A percentile compares a stretch with the other conserved stretches of the same genome.
These are phyloP conservation scores for Pseudorasbora parva DNA, from an alignment of 2,113 vertebrate genomes.

Conservation along the genomic window DNA sequence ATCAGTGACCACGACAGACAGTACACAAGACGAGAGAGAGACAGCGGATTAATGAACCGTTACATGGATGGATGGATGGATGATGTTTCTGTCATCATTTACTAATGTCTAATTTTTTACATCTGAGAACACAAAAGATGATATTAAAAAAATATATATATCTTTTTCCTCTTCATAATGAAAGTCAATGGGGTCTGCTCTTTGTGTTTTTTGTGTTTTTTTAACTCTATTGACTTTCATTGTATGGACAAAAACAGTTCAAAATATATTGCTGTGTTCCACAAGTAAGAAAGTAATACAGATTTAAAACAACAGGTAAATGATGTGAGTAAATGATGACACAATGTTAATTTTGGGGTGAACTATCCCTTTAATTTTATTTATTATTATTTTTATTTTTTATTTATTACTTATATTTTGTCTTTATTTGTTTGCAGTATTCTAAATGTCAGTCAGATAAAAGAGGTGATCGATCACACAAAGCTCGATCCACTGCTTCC, in stretches of 20 bases:
- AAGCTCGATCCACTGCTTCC: conserved; percentile 81
- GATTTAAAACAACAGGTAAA: not conserved
- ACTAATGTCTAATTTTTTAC: not conserved
- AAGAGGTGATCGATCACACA: conserved; percentile 66
- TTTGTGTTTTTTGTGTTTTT: too few species aligned
- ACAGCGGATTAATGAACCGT: too few species aligned
- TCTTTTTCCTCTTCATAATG: not conserved
- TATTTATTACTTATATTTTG: not conserved
- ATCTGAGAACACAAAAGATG: too few species aligned
- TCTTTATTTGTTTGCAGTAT: conserved; percentile 74
- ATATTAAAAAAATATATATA: too few species aligned
- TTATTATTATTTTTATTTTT: not conserved
- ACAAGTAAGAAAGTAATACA: not conserved
- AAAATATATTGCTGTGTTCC: not conserved
- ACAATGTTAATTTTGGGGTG: too few species aligned
- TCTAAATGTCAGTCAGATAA: conserved; percentile 73
- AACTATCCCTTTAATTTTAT: not conserved
- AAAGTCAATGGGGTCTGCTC: not conserved
- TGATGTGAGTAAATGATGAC: not conserved
- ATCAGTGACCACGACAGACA: too few species aligned
- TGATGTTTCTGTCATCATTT: not conserved
- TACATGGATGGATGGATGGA: too few species aligned
- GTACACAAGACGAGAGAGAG: too few species aligned
- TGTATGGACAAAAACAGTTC: not conserved
- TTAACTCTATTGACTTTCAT: not conserved